A percentile compares a stretch with the other conserved stretches of the same genome.
Conservation (phyloP, 2,113 vertebrate species). For the Machaerirhynchus nigripectus region DNA sequence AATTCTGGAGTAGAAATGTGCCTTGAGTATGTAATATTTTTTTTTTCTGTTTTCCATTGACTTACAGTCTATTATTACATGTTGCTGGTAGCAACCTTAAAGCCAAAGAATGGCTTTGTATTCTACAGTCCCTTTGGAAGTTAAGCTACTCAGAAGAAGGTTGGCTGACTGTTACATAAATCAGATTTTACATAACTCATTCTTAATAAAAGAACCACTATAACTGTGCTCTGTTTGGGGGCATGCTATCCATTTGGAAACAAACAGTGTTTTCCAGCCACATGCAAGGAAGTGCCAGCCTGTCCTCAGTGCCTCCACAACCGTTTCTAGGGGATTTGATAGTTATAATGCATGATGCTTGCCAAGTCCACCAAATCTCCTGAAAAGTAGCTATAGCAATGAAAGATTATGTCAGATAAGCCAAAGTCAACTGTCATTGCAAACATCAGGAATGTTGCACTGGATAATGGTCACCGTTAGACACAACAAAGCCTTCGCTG, state of each 20-base stretch:
- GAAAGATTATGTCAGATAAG: neutral
- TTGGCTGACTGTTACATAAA: neutral
- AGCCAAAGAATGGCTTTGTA: slow-evolving; percentile 33
- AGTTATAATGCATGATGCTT: neutral
- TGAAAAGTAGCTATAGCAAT: slow-evolving; percentile 1
- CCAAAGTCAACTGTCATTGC: neutral
- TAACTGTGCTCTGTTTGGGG: neutral
- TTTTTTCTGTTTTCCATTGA: neutral
- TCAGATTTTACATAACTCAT: slow-evolving; percentile 36
- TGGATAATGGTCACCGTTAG: neutral
- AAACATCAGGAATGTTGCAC: neutral
- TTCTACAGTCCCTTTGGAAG: neutral
- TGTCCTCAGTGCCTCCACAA: neutral
- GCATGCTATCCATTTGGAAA: neutral
- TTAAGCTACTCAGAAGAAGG: slow-evolving; percentile 22
- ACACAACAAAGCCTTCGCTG: neutral
- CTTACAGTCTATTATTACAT: slow-evolving; percentile 14
- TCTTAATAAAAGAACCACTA: neutral
- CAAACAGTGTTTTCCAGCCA: neutral
- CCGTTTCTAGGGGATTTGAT: neutral
- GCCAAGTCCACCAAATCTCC: neutral
- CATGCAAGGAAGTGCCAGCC: neutral
- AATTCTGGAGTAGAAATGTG: neutral
- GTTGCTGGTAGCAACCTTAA: slow-evolving; percentile 55
- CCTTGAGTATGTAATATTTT: neutral